Percentiles rank a stretch among this genome's conserved stretches.
Conservation (phyloP, 2,888 invertebrate species). For the Diaperis boleti region DNA sequence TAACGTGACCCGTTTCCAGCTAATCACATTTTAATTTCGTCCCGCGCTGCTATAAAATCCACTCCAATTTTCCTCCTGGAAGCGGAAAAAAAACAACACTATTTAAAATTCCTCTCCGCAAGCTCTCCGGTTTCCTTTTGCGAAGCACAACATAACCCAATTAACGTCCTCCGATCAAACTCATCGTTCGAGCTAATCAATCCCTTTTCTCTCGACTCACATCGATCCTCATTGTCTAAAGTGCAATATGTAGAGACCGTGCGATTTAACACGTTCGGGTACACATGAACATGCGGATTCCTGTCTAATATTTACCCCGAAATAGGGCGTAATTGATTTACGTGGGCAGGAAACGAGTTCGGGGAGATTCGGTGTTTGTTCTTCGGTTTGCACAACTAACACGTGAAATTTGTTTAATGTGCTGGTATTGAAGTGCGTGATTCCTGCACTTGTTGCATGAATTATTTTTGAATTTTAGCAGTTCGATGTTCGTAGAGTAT, state of each 20-base stretch:
- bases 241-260: constrained; percentile 3
- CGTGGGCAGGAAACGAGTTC: background rate
- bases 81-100: too few species aligned
- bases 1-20: too few species aligned
- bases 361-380: background rate
- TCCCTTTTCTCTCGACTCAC: constrained; percentile 10
- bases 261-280: constrained; percentile 3
- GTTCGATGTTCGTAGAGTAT: too few species aligned
- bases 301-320: constrained; percentile 7
- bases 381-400: too few species aligned
- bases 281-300: constrained; percentile 3
- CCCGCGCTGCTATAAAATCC: too few species aligned
- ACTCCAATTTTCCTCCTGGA: too few species aligned
- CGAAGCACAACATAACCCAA: background rate
- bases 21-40: too few species aligned
- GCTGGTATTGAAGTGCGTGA: too few species aligned
- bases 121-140: background rate
- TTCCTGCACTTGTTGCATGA: too few species aligned
- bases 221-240: constrained; percentile 18
- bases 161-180: background rate
- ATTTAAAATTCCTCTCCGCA: background rate
- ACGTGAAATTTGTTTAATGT: too few species aligned
- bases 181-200: constrained; percentile 15
- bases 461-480: too few species aligned
- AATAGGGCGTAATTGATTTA: constrained; percentile 10